Percentiles rank a stretch among this genome's conserved stretches.
phyloP scores from a whole-genome alignment of 1,140 invertebrate species.

The Euglossa dilemma region DNA sequence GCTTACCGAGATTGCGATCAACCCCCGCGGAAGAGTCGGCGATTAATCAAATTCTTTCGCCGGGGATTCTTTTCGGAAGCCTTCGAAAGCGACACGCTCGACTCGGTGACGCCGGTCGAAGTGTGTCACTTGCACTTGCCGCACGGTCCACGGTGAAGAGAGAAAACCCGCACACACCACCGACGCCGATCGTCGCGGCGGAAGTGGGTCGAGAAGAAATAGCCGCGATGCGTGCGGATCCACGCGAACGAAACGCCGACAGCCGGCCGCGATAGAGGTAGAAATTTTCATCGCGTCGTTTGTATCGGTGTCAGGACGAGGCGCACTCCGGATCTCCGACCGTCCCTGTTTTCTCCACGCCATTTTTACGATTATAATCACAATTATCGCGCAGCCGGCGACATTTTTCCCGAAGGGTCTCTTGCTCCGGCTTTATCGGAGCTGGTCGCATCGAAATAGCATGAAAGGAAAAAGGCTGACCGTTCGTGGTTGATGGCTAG shows the following conservation, averaged over 20 bases:
- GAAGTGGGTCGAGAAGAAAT: constrained; percentile 58
- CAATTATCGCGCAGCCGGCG: constrained; percentile 5
- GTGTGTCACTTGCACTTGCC: constrained; percentile 59
- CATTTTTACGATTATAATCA: constrained; percentile 22
- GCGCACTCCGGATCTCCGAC: constrained; percentile 20
- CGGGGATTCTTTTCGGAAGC: not conserved
- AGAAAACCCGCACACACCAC: constrained; percentile 33
- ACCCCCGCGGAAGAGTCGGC: not conserved
- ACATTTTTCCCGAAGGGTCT: not conserved
- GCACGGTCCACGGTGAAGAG: not conserved
- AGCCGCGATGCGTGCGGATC: constrained; percentile 41
- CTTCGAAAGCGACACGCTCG: constrained; percentile 22
- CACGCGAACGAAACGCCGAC: constrained; percentile 33
- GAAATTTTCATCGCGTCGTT: constrained; percentile 54
- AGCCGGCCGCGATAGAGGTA: constrained; percentile 34
- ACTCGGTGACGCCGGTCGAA: constrained; percentile 15
- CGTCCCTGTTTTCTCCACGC: constrained; percentile 44
- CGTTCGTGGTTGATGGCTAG: not conserved
- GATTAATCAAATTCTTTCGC: not conserved
- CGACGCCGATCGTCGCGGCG: not conserved
- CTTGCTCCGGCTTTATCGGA: not conserved
- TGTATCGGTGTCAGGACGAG: constrained; percentile 38
- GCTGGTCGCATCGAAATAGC: not conserved
- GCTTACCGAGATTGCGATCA: not conserved
- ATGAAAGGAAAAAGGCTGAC: not conserved